phyloP scores from a whole-genome alignment of 2,797 vertebrate genomes.

The Chelon labrosus region DNA sequence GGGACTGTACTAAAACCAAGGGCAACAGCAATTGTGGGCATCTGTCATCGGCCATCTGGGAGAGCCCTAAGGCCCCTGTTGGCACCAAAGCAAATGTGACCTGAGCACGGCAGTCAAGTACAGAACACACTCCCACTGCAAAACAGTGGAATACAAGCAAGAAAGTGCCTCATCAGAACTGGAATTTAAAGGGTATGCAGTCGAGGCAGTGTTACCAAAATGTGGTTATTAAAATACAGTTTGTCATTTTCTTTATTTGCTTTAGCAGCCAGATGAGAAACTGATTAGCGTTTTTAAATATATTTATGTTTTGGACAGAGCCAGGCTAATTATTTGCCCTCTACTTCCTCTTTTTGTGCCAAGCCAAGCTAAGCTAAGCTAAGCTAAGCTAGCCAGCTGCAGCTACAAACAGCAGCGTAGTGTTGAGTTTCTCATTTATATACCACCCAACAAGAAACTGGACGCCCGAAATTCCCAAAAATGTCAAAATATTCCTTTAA shows the following conservation, averaged over 20 bases:
- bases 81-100: constrained; percentile 72
- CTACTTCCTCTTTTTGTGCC: too few species aligned
- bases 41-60: constrained; percentile 82
- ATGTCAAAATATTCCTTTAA: too few species aligned
- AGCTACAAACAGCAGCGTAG: too few species aligned
- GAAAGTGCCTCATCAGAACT: neutral
- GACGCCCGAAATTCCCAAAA: too few species aligned
- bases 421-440: too few species aligned
- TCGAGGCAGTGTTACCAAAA: too few species aligned
- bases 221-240: too few species aligned
- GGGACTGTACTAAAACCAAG: constrained; percentile 66
- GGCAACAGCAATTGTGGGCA: constrained; percentile 77
- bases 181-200: neutral
- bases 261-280: neutral
- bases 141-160: constrained; percentile 7
- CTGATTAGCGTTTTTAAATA: neutral
- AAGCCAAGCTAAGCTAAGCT: too few species aligned
- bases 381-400: too few species aligned
- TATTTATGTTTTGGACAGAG: neutral
- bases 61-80: constrained; percentile 59
- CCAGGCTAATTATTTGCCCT: too few species aligned
- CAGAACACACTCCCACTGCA: constrained; percentile 25
- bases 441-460: too few species aligned
- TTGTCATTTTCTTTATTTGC: neutral
- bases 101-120: constrained; percentile 54